Evolutionary conservation across 2,113 vertebrate genomes (phyloP).

Genomic region (Todiramphus chloris): DNA sequence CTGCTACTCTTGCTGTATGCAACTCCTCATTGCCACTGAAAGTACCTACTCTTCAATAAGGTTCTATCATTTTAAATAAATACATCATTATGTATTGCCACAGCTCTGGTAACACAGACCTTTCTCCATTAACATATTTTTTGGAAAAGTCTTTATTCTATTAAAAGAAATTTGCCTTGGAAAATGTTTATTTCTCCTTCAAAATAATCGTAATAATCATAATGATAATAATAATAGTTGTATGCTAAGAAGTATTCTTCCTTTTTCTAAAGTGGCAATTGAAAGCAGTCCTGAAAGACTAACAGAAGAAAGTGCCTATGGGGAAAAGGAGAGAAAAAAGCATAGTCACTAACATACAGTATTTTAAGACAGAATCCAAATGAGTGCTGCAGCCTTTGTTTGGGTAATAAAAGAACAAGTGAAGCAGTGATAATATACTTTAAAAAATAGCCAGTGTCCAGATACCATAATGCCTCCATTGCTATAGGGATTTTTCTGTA

Average conservation of each 20-base stretch:
- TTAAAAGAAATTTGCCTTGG: not conserved
- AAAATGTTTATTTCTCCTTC: not conserved
- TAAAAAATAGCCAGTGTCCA: not conserved
- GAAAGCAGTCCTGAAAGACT: not conserved
- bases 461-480: not conserved
- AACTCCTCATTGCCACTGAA: not conserved
- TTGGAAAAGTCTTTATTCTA: not conserved
- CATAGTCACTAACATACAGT: not conserved
- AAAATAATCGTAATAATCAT: not conserved
- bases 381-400: not conserved
- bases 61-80: not conserved
- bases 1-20: not conserved
- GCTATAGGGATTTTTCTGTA: not conserved
- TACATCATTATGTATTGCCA: not conserved
- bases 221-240: not conserved
- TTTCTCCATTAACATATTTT: not conserved
- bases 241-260: not conserved
- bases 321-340: not conserved
- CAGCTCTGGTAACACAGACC: not conserved
- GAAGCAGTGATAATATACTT: not conserved
- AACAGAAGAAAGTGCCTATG: not conserved
- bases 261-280: not conserved
- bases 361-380: constrained; percentile 13
- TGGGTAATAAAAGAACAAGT: constrained; percentile 8
- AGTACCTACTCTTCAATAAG: not conserved